These are phyloP conservation scores for Bostrychus sinensis DNA, from an alignment of 2,113 vertebrate species.

Conservation along the genomic window DNA sequence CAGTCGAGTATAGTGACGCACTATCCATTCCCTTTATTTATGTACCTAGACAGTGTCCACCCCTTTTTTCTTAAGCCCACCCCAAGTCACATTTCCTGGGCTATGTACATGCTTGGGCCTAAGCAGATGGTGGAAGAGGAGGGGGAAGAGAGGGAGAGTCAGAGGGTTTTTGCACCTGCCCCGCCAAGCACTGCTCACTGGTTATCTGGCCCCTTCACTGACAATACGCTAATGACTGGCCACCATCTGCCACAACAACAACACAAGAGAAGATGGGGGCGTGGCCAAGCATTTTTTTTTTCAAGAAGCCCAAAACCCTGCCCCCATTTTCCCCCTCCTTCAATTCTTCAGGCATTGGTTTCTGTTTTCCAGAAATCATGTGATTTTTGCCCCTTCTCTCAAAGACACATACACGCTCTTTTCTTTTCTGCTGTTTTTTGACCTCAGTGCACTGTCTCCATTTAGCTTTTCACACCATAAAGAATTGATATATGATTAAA, in stretches of 20 bases:
- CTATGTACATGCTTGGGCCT: conserved; percentile 29
- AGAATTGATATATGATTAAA: conserved; percentile 38
- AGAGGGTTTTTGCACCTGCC: conserved; percentile 85
- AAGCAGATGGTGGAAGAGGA: conserved; percentile 71
- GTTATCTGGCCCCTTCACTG: conserved; percentile 83
- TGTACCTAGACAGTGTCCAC: conserved; percentile 19
- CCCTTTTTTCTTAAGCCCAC: not conserved
- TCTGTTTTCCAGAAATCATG: conserved; percentile 66
- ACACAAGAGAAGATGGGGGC: conserved; percentile 58
- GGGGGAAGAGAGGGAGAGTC: conserved; percentile 75
- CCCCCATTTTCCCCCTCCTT: conserved; percentile 1
- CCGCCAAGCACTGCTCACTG: conserved; percentile 76
- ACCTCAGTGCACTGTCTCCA: conserved; percentile 27
- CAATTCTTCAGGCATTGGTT: conserved; percentile 55
- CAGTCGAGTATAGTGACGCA: conserved; percentile 42
- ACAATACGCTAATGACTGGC: conserved; percentile 87
- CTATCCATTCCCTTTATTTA: conserved; percentile 51
- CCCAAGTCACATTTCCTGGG: conserved; percentile 27
- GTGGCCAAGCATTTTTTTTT: conserved; percentile 49
- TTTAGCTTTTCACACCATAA: conserved; percentile 32
- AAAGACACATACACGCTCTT: conserved; percentile 33
- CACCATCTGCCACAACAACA: conserved; percentile 82
- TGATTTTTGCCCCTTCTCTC: conserved; percentile 28
- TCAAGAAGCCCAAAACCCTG: conserved; percentile 44
- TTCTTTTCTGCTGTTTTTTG: conserved; percentile 42